phyloP scores from a whole-genome alignment of 2,797 vertebrate genomes.

The Gastrophryne carolinensis region DNA sequence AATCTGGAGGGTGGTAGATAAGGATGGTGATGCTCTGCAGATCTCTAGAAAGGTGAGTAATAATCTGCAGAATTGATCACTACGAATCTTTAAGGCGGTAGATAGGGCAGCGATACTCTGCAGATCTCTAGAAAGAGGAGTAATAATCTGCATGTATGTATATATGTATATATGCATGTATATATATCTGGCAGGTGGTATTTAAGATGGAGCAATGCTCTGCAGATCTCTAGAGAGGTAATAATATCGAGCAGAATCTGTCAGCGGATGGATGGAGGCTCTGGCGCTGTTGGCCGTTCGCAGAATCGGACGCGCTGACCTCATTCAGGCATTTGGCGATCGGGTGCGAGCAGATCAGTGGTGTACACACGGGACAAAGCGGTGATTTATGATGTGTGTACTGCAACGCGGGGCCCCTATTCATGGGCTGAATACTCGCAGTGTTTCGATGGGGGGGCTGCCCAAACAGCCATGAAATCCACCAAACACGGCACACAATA shows the following conservation, averaged over 20 bases:
- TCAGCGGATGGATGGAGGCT: background rate
- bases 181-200: no score
- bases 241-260: no score
- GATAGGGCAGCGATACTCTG: background rate
- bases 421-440: background rate
- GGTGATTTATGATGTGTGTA: background rate
- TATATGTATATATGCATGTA: no score
- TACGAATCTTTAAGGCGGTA: background rate
- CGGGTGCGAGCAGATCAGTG: background rate
- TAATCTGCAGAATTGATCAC: background rate
- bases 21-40: background rate
- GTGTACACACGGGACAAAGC: background rate
- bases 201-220: no score
- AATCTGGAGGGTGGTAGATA: background rate
- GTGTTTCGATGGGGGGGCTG: background rate
- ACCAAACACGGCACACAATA: background rate
- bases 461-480: constrained; percentile 3
- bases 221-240: no score
- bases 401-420: background rate
- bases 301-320: background rate
- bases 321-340: background rate
- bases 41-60: background rate
- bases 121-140: background rate
- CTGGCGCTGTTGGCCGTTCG: background rate
- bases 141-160: no score